Evolutionary conservation across 2,888 invertebrate genomes (phyloP).

Genomic region (Epistrophe grossulariae): DNA sequence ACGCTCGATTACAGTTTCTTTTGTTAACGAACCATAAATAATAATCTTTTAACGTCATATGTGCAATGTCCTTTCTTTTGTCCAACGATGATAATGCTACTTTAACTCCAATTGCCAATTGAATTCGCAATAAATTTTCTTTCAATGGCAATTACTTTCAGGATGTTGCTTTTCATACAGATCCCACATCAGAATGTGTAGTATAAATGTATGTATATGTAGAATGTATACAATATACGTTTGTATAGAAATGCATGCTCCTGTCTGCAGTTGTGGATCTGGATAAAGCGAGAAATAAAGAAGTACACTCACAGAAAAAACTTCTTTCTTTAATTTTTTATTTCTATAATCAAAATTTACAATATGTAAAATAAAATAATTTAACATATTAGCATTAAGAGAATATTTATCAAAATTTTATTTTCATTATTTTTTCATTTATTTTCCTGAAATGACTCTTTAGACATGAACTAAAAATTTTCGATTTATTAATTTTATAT

Average conservation of each 20-base stretch:
- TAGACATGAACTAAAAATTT: too few relatives aligned
- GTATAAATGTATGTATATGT: too few relatives aligned
- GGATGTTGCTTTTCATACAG: slow-evolving; percentile 40
- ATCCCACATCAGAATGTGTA: not conserved
- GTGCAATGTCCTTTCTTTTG: slow-evolving; percentile 53
- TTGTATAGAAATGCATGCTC: not conserved
- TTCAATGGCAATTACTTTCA: slow-evolving; percentile 72
- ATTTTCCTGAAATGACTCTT: too few relatives aligned
- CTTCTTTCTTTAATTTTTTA: too few relatives aligned
- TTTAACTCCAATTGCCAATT: slow-evolving; percentile 57
- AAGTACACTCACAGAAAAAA: not conserved
- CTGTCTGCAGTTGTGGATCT: not conserved
- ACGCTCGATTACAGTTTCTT: slow-evolving; percentile 49
- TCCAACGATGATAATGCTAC: slow-evolving; percentile 59
- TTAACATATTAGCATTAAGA: too few relatives aligned
- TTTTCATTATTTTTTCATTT: too few relatives aligned
- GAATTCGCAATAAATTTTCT: slow-evolving; percentile 67
- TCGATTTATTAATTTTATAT: too few relatives aligned
- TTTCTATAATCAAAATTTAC: too few relatives aligned
- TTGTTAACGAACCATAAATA: slow-evolving; percentile 64
- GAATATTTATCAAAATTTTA: too few relatives aligned
- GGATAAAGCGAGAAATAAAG: slow-evolving; percentile 4
- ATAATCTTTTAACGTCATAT: slow-evolving; percentile 63
- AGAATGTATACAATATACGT: not conserved
- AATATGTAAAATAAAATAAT: too few relatives aligned